These are phyloP conservation scores for Papilio protenor DNA, from an alignment of 2,888 invertebrate genomes.

Conservation along the genomic window DNA sequence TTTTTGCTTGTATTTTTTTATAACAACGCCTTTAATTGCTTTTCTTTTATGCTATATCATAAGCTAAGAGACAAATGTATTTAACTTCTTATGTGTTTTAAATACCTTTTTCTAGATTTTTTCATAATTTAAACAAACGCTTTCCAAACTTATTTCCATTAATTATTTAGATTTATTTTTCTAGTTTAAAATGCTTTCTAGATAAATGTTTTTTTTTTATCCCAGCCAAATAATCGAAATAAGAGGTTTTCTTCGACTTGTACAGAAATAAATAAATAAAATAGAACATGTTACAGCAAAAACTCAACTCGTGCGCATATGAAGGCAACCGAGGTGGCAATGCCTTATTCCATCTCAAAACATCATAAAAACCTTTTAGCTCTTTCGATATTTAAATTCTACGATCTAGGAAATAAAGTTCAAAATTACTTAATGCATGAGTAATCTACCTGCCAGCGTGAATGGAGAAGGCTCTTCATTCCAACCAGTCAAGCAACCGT, in stretches of 20 bases:
- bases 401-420: constrained; percentile 43
- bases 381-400: constrained; percentile 40
- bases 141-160: background rate
- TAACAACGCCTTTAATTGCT: no score
- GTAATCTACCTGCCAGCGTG: constrained; percentile 67
- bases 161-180: background rate
- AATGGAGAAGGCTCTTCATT: constrained; percentile 75
- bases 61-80: background rate
- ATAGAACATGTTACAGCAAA: constrained; percentile 66
- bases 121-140: background rate
- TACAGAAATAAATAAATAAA: constrained; percentile 63
- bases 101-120: background rate
- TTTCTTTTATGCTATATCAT: no score
- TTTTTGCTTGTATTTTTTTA: background rate
- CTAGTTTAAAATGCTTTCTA: background rate
- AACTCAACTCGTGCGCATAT: constrained; percentile 77
- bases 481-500: constrained; percentile 76
- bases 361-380: constrained; percentile 49
- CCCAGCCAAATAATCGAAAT: background rate
- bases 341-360: constrained; percentile 52
- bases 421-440: constrained; percentile 50
- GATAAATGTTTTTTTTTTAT: background rate
- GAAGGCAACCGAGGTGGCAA: constrained; percentile 80
- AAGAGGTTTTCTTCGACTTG: constrained; percentile 46
- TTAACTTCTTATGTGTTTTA: constrained; percentile 21